Percentiles rank a stretch among this genome's conserved stretches.
phyloP scores from a whole-genome alignment of 2,888 invertebrate genomes.

The Lutraria lutraria region DNA sequence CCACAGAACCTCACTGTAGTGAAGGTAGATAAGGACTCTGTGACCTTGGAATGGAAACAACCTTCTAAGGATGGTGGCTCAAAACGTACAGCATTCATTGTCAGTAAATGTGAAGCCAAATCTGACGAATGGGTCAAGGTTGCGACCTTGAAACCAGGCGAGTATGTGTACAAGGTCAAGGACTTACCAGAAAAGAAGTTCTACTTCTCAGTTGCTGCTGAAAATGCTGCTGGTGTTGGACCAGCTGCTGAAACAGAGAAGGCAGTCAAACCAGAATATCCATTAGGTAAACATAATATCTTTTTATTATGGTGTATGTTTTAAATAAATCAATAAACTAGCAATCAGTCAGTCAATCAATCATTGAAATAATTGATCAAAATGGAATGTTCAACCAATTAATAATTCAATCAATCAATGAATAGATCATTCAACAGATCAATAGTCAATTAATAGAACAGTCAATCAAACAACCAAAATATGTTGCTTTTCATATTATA shows the following conservation, averaged over 20 bases:
- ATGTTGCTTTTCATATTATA: too few relatives aligned
- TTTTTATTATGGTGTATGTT: too few relatives aligned
- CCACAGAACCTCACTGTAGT: conserved; percentile 80
- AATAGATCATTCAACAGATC: too few relatives aligned
- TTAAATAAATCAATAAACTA: too few relatives aligned
- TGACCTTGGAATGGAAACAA: conserved; percentile 82
- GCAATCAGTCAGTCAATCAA: too few relatives aligned
- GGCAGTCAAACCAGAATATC: conserved; percentile 78
- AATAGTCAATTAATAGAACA: too few relatives aligned
- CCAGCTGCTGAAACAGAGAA: conserved; percentile 77
- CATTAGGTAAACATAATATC: conserved; percentile 87
- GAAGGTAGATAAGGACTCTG: conserved; percentile 80
- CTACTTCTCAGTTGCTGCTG: conserved; percentile 86
- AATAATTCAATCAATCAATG: too few relatives aligned
- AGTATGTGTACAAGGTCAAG: conserved; percentile 78
- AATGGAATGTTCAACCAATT: too few relatives aligned
- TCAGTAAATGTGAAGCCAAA: conserved; percentile 74
- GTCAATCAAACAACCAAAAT: too few relatives aligned
- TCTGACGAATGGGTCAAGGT: conserved; percentile 79
- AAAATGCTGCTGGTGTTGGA: conserved; percentile 82
- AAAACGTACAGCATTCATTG: conserved; percentile 81
- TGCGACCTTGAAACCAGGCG: conserved; percentile 76
- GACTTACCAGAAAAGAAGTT: conserved; percentile 81
- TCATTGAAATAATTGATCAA: too few relatives aligned
- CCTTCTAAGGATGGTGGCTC: conserved; percentile 83